phyloP scores from a whole-genome alignment of 2,888 invertebrate species.

The Rhorus exstirpatorius region DNA sequence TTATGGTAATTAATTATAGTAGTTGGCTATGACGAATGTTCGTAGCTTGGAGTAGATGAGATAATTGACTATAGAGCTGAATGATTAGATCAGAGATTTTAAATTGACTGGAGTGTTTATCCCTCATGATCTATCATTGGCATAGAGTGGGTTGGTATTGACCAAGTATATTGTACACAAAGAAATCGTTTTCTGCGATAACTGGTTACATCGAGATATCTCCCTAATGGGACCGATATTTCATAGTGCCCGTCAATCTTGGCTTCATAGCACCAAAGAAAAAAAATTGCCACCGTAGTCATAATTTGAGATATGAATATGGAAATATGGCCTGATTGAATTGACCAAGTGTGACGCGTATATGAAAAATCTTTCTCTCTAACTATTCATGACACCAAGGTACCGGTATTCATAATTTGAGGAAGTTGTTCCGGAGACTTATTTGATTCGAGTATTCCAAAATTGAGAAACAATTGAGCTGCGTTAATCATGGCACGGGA shows the following conservation, averaged over 20 bases:
- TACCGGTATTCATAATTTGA: neutral
- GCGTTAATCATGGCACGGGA: neutral
- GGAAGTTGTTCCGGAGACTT: neutral
- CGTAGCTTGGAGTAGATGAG: neutral
- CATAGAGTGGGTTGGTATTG: constrained; percentile 9
- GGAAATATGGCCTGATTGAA: neutral
- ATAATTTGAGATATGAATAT: neutral
- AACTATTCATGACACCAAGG: neutral
- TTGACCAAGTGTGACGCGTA: neutral
- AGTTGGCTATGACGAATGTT: constrained; percentile 9
- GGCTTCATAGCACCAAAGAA: neutral
- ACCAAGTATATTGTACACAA: neutral
- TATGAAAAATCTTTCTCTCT: neutral
- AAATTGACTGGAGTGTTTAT: constrained; percentile 1
- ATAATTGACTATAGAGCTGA: constrained; percentile 31
- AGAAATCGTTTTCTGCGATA: neutral
- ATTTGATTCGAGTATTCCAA: neutral
- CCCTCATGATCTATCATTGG: neutral
- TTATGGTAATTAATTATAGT: constrained; percentile 20
- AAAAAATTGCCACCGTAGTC: neutral
- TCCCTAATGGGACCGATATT: constrained; percentile 2
- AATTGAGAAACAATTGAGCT: neutral
- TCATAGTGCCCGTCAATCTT: neutral
- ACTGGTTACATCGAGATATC: neutral
- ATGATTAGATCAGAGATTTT: constrained; percentile 33